Base-by-base conservation (phyloP, 2,797 vertebrate species). In the Pseudochromis fuscus region DNA sequence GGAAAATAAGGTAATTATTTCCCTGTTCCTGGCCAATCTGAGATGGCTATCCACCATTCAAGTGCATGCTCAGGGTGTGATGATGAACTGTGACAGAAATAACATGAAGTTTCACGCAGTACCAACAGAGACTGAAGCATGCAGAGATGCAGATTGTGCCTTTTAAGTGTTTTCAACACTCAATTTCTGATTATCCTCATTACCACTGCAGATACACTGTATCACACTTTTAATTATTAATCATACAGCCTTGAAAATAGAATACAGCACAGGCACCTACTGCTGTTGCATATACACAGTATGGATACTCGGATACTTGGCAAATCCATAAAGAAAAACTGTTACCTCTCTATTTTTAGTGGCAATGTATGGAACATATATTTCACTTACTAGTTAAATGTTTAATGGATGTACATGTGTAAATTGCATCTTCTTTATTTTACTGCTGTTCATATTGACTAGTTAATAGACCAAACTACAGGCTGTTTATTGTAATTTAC, bases 401-500 rank as follows among this genome's bases (percentile, higher is more conserved):
- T 37, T 24, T 45, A 28, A 40, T 35, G 8, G 37, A 23, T 62
- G 13, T 35, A 42, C 18, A 25, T 49, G 28, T 16, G 49, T 40
- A 40, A 4, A 3, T 18, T n/a, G 24, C 33, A 25, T 15, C 33
- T 31, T 65, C 31, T 27, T 61, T 62, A 45, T 40, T 37, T 42
- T 52, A 27, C 15, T 46, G 42, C 18, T 49, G 58, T 58, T 79
- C 9, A 59, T 59, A 11, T 40, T 60, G 35, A 53, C 19, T 13
- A 33, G 37, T 60, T 67, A 60, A 59, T 51, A 57, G 24, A 38
- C 10, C 31, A 55, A 44, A 35, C 10, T 38, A 38, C 58, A 66
- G 27, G 9, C 51, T 57, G 31, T 53, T 67, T 23, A 72, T 23
- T 66, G 15, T n/a, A 51, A 51, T 35, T 23, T n/a, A 53, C 30